Percentiles rank a stretch among this genome's conserved stretches.
phyloP scores from a whole-genome alignment of 2,888 invertebrate genomes.

The Machimus atricapillus region DNA sequence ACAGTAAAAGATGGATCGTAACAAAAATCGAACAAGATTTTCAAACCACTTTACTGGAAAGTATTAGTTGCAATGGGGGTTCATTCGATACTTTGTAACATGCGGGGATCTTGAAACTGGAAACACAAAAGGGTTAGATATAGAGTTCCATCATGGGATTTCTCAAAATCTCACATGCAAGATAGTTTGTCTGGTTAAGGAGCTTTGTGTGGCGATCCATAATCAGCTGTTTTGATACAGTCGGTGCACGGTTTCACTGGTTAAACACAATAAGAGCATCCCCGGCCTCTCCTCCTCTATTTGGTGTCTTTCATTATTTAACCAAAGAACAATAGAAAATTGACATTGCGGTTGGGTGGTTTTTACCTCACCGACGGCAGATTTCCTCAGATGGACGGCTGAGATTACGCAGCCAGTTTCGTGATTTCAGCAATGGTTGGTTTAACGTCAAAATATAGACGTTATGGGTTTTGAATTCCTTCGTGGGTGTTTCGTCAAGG shows the following conservation, averaged over 20 bases:
- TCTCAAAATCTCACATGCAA: neutral
- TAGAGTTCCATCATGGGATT: neutral
- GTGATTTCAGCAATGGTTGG: slow-evolving; percentile 7
- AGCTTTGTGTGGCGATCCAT: neutral
- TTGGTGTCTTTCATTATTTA: neutral
- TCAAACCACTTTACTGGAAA: neutral
- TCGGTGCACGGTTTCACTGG: neutral
- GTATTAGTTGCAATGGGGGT: slow-evolving; percentile 23
- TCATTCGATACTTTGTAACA: neutral
- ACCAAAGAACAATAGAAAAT: slow-evolving; percentile 11
- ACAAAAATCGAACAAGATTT: neutral
- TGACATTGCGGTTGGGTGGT: slow-evolving; percentile 23
- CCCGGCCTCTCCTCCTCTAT: neutral
- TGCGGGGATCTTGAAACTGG: neutral
- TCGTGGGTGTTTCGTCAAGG: neutral
- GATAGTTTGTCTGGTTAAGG: neutral
- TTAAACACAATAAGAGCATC: neutral
- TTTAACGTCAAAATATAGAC: slow-evolving; percentile 3
- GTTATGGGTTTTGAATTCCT: slow-evolving; percentile 6
- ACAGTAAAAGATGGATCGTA: neutral
- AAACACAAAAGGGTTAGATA: neutral
- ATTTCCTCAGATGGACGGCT: slow-evolving; percentile 13
- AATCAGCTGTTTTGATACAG: neutral
- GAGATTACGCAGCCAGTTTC: neutral
- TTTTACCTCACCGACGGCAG: neutral